Conservation (phyloP, 2,113 vertebrate genomes). For the Nematolebias whitei region DNA sequence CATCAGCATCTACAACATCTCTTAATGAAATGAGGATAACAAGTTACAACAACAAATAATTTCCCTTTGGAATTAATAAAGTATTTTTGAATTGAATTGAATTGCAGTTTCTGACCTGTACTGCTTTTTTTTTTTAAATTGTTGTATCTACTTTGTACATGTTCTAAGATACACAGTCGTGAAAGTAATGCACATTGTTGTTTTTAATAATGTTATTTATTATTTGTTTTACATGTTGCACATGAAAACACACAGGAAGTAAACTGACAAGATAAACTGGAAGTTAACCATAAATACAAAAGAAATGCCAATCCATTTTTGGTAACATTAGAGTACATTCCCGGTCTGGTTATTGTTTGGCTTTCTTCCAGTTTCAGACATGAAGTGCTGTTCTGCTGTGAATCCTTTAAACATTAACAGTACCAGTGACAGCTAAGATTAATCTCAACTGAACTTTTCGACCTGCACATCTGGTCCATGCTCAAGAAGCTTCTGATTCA, state of each 20-base stretch:
- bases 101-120: constrained; percentile 8
- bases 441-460: constrained; percentile 55
- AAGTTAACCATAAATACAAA: not conserved
- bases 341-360: constrained; percentile 33
- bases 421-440: constrained; percentile 29
- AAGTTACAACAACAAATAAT: too few relatives aligned
- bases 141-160: constrained; percentile 29
- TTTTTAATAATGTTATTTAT: too few relatives aligned
- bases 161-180: constrained; percentile 12
- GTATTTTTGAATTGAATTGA: too few relatives aligned
- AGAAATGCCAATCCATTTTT: constrained; percentile 37
- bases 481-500: constrained; percentile 10
- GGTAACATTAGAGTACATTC: not conserved
- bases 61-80: too few relatives aligned
- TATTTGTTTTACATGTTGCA: not conserved
- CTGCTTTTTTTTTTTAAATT: constrained; percentile 11
- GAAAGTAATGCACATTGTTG: too few relatives aligned
- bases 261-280: constrained; percentile 19
- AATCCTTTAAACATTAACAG: constrained; percentile 35
- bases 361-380: constrained; percentile 17
- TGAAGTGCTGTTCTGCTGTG: constrained; percentile 26
- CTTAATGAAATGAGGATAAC: too few relatives aligned
- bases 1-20: too few relatives aligned
- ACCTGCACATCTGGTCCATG: constrained; percentile 33
- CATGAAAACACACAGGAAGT: constrained; percentile 7